These are phyloP conservation scores for Protomyctophum bolini DNA, from an alignment of 2,113 vertebrate species.

Conservation along the genomic window DNA sequence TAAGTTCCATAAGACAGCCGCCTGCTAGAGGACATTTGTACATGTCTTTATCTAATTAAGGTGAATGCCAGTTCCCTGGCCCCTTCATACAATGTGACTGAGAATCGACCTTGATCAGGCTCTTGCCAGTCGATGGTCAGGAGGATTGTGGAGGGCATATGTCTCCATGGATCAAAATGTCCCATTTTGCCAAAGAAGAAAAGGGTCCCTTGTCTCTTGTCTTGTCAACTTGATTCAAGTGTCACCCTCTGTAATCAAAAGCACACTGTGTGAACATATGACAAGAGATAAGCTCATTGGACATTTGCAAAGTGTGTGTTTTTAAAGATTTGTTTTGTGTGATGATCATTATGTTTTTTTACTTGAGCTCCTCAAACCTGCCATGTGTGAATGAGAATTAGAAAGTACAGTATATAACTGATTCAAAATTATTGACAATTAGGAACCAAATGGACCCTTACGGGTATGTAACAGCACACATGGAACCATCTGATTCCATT, in stretches of 20 bases:
- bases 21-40: conserved; percentile 82
- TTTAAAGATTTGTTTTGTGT: conserved; percentile 2
- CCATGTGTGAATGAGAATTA: background rate
- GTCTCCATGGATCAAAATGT: conserved; percentile 44
- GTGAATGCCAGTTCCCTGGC: conserved; percentile 77
- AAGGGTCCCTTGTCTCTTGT: background rate
- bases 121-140: conserved; percentile 47
- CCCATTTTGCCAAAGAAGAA: conserved; percentile 45
- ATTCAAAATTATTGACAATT: too few species aligned
- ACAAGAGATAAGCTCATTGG: background rate
- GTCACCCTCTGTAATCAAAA: background rate
- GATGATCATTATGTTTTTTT: background rate
- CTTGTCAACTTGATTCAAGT: background rate
- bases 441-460: too few species aligned
- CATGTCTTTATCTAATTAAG: conserved; percentile 84
- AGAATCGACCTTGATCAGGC: conserved; percentile 76
- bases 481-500: too few species aligned
- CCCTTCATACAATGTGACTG: conserved; percentile 71
- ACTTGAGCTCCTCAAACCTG: background rate
- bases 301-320: background rate
- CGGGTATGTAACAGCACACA: too few species aligned
- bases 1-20: conserved; percentile 78
- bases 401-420: background rate
- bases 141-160: conserved; percentile 30
- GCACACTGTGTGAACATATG: background rate